Base-by-base conservation (phyloP, 2,113 vertebrate genomes). In the Condylura cristata region DNA sequence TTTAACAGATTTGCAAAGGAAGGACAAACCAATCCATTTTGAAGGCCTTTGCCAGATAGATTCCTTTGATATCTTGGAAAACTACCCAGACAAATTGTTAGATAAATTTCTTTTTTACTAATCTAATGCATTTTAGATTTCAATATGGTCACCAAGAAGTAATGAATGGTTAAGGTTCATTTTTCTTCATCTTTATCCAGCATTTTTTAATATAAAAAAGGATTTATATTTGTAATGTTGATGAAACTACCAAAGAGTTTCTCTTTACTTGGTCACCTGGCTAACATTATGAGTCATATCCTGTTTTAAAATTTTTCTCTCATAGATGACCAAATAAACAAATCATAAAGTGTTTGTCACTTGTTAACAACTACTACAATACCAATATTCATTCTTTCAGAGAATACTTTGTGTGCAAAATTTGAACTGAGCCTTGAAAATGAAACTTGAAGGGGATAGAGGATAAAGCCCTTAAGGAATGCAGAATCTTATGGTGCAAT, bases 61-160 rank as follows among this genome's bases (percentile, higher is more conserved):
- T 83, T 91, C 14, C 51, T 78, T 86, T 92, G 84, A 63, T 30
- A 44, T 16, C 66, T 92, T 86, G n/a, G 18, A 97, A 82, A 87
- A 92, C 32, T n/a, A 78, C 32, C 39, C 34, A 61, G 56, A 82
- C 61, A 66, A 74, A 17, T 39, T 89, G 10, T 58, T 58, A 26
- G 28, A 90, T 66, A 97, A 46, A 79, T 58, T 28, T 85, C 2
- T 17, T 32, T 32, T 63, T 8, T 4, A 2, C 20, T 76, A 46
- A 68, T 32, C 14, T 88, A 17, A 46, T 76, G 20, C 18, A 86
- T 74, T 88, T 95, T 58, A 93, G 44, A 65, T 61, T 83, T 78
- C 93, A 93, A 68, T 74, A 65, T 80, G 39, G 93, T 90, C 37
- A 51, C 75, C 81, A 87, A 76, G 22, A 83, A 89, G n/a, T 32